Percentiles rank a stretch among this genome's conserved stretches.
Evolutionary conservation across 2,888 invertebrate genomes (phyloP).

Genomic region (Pogonocherus hispidulus): DNA sequence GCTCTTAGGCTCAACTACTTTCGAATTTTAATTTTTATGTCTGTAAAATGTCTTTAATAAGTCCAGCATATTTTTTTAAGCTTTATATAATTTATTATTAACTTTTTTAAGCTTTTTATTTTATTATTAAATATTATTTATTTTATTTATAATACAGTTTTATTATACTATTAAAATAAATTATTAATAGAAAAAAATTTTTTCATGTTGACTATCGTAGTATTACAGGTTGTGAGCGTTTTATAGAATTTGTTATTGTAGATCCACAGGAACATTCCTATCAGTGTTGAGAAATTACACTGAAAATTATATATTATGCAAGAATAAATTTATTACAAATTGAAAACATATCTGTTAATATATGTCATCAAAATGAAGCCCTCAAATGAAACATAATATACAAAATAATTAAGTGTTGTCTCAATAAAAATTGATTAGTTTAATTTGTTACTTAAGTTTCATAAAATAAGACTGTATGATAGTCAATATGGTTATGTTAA

Average conservation of each 20-base stretch:
- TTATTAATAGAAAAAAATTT: not conserved
- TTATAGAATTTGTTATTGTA: conserved; percentile 4
- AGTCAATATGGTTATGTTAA: conserved; percentile 26
- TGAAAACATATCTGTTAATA: not conserved
- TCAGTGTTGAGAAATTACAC: not conserved
- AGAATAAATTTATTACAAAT: not conserved
- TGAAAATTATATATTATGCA: not conserved
- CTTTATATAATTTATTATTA: too few relatives aligned
- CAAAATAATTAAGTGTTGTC: not conserved
- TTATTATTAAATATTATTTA: too few relatives aligned
- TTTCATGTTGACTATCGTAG: conserved; percentile 31
- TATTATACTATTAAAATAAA: not conserved
- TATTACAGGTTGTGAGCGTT: conserved; percentile 25
- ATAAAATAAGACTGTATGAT: conserved; percentile 20
- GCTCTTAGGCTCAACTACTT: not conserved
- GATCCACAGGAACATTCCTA: not conserved
- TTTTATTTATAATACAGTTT: conserved; percentile 6
- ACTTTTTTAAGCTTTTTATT: conserved; percentile 22
- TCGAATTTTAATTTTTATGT: not conserved
- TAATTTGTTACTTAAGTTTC: conserved; percentile 1
- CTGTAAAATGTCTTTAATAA: conserved; percentile 26
- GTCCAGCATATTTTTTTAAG: conserved; percentile 1
- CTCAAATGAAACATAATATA: too few relatives aligned
- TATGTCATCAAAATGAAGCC: not conserved
- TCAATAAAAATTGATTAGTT: not conserved